These are phyloP conservation scores for Euproctis similis DNA, from an alignment of 2,888 invertebrate species.

Conservation along the genomic window DNA sequence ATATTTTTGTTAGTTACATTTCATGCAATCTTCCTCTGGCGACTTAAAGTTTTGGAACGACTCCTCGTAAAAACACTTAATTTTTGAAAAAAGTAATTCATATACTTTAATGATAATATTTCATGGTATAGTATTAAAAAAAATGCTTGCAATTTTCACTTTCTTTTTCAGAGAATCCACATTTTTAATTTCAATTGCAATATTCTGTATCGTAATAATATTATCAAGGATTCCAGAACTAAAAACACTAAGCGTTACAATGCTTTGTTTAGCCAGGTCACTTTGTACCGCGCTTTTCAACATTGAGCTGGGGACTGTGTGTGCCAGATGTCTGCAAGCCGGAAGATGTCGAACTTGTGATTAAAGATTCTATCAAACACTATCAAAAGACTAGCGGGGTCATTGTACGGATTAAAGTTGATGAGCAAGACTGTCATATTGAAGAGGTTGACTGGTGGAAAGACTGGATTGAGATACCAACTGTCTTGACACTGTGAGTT, in stretches of 20 bases:
- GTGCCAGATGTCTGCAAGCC: conserved; percentile 79
- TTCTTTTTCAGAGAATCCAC: too few species aligned
- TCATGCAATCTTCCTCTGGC: too few species aligned
- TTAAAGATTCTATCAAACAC: conserved; percentile 75
- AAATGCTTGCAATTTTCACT: too few species aligned
- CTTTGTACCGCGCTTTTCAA: conserved; percentile 82
- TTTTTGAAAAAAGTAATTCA: too few species aligned
- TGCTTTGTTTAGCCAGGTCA: conserved; percentile 80
- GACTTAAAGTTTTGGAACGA: too few species aligned
- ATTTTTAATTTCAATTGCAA: too few species aligned
- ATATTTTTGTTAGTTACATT: too few species aligned
- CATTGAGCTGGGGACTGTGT: conserved; percentile 82
- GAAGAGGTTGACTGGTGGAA: conserved; percentile 57
- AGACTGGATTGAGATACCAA: conserved; percentile 53
- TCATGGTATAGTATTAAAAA: too few species aligned
- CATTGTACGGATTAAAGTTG: conserved; percentile 77
- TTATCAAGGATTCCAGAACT: too few species aligned
- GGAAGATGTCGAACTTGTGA: conserved; percentile 73
- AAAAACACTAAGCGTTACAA: conserved; percentile 34
- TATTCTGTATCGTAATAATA: too few species aligned
- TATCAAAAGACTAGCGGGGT: conserved; percentile 77
- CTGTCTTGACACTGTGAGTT: conserved; percentile 59
- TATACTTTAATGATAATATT: too few species aligned
- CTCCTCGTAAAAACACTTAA: too few species aligned
- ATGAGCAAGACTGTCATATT: conserved; percentile 78